Conservation (phyloP, 2,888 invertebrate genomes). For the Lithophane ornitopus region DNA sequence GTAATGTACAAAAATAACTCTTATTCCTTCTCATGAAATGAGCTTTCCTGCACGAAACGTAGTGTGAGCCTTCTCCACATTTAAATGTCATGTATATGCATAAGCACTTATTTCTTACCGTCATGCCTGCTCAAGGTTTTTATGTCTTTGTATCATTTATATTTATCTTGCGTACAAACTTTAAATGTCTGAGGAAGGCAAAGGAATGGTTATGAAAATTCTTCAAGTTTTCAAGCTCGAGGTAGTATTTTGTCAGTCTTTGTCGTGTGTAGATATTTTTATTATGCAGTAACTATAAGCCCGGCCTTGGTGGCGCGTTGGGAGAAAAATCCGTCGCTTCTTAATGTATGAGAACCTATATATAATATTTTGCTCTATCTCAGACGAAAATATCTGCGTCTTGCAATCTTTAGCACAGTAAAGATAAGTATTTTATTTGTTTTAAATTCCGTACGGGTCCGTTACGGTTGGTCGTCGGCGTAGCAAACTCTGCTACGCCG, state of each 20-base stretch:
- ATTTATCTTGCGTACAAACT: constrained; percentile 21
- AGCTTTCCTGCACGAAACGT: not conserved
- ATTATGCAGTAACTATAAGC: constrained; percentile 13
- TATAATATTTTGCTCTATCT: not conserved
- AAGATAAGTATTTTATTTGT: not conserved
- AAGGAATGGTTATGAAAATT: constrained; percentile 21
- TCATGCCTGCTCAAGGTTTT: constrained; percentile 18
- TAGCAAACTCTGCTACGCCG: too few species aligned
- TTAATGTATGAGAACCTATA: not conserved
- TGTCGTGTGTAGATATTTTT: not conserved
- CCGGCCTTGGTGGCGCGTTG: not conserved
- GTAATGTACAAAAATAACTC: not conserved
- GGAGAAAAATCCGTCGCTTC: not conserved
- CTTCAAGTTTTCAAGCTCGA: not conserved
- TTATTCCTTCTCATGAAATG: not conserved
- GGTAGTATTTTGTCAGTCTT: not conserved
- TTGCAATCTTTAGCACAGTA: not conserved
- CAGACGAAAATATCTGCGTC: not conserved
- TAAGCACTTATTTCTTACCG: constrained; percentile 36
- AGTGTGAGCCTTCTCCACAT: constrained; percentile 34
- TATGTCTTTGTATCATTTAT: constrained; percentile 30
- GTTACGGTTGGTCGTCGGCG: too few species aligned
- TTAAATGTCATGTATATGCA: constrained; percentile 27
- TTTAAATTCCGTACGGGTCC: not conserved
- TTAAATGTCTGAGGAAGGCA: constrained; percentile 38